These are phyloP conservation scores for Spongilla lacustris DNA, from an alignment of 37 sponge, comb jelly and placozoan genomes.

Conservation along the genomic window DNA sequence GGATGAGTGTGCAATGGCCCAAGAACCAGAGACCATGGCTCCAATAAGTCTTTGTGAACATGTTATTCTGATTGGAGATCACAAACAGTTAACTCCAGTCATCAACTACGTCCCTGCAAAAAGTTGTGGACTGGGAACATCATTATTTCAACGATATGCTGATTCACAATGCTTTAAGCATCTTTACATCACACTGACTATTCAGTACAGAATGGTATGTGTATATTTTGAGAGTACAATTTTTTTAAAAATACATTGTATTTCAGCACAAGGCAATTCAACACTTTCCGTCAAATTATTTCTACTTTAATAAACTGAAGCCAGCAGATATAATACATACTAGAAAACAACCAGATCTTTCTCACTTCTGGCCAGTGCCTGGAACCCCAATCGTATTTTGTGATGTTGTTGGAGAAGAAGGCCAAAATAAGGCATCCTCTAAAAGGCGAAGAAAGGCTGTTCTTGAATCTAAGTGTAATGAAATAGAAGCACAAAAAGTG, in stretches of 20 bases:
- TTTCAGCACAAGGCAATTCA: slow-evolving; percentile 71
- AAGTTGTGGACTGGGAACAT: slow-evolving; percentile 55
- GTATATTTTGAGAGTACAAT: too few relatives aligned
- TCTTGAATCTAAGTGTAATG: slow-evolving; percentile 56
- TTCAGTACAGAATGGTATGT: slow-evolving; percentile 81
- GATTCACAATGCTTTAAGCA: not conserved
- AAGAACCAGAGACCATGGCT: slow-evolving; percentile 73
- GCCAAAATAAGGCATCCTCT: not conserved
- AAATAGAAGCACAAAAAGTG: slow-evolving; percentile 54
- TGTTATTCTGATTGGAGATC: slow-evolving; percentile 74
- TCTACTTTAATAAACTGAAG: slow-evolving; percentile 52
- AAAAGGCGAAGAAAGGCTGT: slow-evolving; percentile 5
- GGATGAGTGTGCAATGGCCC: slow-evolving; percentile 85
- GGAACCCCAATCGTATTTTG: slow-evolving; percentile 61
- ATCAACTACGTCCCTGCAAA: slow-evolving; percentile 50
- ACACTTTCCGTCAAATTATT: slow-evolving; percentile 59
- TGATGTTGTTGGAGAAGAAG: slow-evolving; percentile 65
- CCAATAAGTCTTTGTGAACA: slow-evolving; percentile 73
- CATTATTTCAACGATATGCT: slow-evolving; percentile 76
- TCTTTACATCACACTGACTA: slow-evolving; percentile 7
- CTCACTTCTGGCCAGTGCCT: slow-evolving; percentile 41
- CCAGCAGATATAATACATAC: slow-evolving; percentile 43
- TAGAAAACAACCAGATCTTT: slow-evolving; percentile 16
- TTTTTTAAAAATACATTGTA: not conserved
- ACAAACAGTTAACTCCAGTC: slow-evolving; percentile 74